Evolutionary conservation across 2,797 vertebrate species (phyloP).

Genomic region (Onychomys arenicola): DNA sequence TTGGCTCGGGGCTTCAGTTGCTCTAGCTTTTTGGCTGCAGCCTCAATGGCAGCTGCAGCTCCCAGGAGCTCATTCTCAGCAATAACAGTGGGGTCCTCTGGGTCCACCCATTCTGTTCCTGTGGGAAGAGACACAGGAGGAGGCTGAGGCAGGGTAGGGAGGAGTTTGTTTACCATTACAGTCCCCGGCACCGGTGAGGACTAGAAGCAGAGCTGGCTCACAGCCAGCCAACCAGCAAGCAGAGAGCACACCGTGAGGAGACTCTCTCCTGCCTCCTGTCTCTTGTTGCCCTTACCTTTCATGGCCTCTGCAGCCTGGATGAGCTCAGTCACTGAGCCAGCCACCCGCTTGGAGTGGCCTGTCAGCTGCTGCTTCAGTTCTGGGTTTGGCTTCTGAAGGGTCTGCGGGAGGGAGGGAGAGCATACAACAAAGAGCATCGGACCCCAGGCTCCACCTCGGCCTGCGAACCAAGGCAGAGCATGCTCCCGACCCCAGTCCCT

Average conservation of each 20-base stretch:
- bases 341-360: constrained; percentile 92
- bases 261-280: background rate
- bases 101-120: constrained; percentile 95
- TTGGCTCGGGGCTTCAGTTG: constrained; percentile 94
- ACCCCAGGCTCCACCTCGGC: background rate
- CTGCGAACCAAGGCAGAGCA: background rate
- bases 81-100: constrained; percentile 94
- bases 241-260: background rate
- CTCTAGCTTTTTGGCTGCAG: constrained; percentile 94
- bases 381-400: constrained; percentile 92
- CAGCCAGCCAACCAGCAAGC: background rate
- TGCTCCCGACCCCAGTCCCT: fast-evolving
- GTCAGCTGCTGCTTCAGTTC: constrained; percentile 94
- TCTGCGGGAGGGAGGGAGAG: constrained; percentile 81
- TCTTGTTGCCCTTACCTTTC: constrained; percentile 89
- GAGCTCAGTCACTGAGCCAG: constrained; percentile 93
- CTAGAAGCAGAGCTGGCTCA: background rate
- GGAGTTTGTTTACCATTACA: background rate
- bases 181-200: background rate
- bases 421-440: background rate
- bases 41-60: constrained; percentile 93
- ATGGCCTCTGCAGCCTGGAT: constrained; percentile 95
- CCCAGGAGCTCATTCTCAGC: constrained; percentile 94
- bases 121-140: background rate
- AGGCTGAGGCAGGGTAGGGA: background rate